These are phyloP conservation scores for Dolichallabes microphthalmus DNA, from an alignment of 2,113 vertebrate genomes.

Conservation along the genomic window DNA sequence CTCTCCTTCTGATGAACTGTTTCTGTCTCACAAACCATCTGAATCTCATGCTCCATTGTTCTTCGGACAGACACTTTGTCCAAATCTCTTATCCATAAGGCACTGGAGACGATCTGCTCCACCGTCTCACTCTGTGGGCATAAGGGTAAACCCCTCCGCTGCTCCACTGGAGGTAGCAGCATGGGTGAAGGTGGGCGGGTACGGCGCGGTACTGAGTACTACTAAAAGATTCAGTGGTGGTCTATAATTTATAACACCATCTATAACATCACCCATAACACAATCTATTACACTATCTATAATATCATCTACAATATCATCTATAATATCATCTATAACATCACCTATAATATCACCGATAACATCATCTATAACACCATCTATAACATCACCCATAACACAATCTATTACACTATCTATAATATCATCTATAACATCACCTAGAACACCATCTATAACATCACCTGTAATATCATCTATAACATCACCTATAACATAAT, in stretches of 20 bases:
- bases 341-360: background rate
- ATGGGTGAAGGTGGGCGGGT: no score
- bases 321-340: background rate
- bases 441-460: background rate
- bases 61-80: background rate
- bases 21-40: background rate
- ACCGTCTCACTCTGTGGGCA: background rate
- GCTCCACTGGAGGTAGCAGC: background rate
- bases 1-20: background rate
- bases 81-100: background rate
- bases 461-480: background rate
- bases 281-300: background rate
- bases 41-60: background rate
- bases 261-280: background rate
- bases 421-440: background rate
- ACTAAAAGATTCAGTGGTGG: no score
- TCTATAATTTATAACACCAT: background rate
- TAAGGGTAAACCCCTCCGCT: background rate
- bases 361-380: background rate
- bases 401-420: background rate
- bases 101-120: background rate
- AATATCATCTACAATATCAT: background rate
- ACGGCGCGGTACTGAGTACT: no score
- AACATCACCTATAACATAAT: background rate
- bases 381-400: background rate